Evolutionary conservation across 1,140 invertebrate species (phyloP).

Genomic region (Teleogryllus occipitalis): DNA sequence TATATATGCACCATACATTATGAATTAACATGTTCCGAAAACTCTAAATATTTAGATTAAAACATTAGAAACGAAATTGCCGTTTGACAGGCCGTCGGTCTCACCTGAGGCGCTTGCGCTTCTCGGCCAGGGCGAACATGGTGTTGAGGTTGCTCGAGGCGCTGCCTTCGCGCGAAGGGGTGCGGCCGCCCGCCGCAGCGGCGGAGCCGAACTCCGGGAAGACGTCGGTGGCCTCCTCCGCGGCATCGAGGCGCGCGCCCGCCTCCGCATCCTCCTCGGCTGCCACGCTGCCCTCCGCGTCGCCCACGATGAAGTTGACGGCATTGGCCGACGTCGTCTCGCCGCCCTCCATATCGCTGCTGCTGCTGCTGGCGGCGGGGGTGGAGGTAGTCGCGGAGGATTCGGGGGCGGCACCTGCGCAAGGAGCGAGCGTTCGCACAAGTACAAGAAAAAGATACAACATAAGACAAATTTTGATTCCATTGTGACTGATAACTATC

Average conservation of each 20-base stretch:
- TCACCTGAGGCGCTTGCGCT: conserved; percentile 44
- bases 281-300: conserved; percentile 23
- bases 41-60: too few relatives aligned
- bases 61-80: too few relatives aligned
- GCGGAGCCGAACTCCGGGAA: background rate
- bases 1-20: too few relatives aligned
- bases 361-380: background rate
- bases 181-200: background rate
- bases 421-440: background rate
- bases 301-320: conserved; percentile 43
- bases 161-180: conserved; percentile 18
- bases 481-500: too few relatives aligned
- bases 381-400: background rate
- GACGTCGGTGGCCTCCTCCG: conserved; percentile 15
- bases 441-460: too few relatives aligned
- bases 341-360: conserved; percentile 31
- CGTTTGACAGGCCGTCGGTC: background rate
- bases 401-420: background rate
- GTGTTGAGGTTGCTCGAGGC: conserved; percentile 30
- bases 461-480: too few relatives aligned
- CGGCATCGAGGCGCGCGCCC: background rate
- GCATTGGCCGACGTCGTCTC: conserved; percentile 33
- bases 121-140: conserved; percentile 40
- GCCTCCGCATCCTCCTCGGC: conserved; percentile 9
- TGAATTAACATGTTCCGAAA: too few relatives aligned